Conservation (phyloP, 2,888 invertebrate genomes). For the Stenichneumon culpator region DNA sequence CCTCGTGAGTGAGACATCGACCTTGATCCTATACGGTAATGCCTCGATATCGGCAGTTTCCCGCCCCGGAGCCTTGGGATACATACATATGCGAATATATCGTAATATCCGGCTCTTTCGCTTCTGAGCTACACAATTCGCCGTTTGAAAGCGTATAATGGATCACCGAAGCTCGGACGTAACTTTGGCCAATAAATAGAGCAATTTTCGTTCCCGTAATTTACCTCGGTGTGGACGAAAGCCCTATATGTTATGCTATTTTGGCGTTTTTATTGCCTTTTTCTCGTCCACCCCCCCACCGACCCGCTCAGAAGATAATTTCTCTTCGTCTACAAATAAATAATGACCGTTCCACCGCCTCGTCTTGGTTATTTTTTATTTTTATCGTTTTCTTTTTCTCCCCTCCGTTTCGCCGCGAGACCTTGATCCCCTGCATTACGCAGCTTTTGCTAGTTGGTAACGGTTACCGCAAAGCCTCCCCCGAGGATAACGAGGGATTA, state of each 20-base stretch:
- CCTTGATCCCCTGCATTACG: not conserved
- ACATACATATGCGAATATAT: not conserved
- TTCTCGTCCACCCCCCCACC: not conserved
- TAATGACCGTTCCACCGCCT: constrained; percentile 4
- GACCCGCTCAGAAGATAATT: not conserved
- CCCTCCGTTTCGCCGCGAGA: not conserved
- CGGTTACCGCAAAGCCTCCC: not conserved
- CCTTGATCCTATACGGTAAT: not conserved
- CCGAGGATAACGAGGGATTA: constrained; percentile 10
- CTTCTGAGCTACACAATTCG: not conserved
- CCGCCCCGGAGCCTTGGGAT: not conserved
- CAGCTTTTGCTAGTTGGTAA: not conserved
- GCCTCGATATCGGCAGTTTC: constrained; percentile 8
- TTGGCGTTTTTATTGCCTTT: not conserved
- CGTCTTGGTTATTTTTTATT: not conserved
- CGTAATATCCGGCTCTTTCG: constrained; percentile 20
- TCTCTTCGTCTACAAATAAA: constrained; percentile 4
- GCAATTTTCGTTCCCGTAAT: constrained; percentile 1
- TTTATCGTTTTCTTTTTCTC: not conserved
- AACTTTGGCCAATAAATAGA: not conserved
- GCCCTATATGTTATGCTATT: not conserved
- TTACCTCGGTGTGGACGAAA: not conserved
- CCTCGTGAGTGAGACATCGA: not conserved
- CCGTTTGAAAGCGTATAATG: not conserved
- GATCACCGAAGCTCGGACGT: not conserved